Evolutionary conservation across 2,888 invertebrate genomes (phyloP), one percentile per base, ranked within the genome.

Genomic region (Octonoba sinensis): DNA sequence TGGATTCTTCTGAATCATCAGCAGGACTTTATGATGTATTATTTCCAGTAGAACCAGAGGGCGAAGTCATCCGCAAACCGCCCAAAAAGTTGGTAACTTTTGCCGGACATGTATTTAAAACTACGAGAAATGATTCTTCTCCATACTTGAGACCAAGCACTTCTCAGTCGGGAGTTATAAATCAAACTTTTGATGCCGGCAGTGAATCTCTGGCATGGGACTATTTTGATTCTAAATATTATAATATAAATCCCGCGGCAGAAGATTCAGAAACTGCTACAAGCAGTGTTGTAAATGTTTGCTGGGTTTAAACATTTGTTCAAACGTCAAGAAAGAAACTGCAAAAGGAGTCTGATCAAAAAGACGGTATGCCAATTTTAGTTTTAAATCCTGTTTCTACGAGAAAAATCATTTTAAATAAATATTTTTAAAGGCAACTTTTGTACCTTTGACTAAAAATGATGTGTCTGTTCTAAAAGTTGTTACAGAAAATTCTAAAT

Each of bases 191-290:
- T 12, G 62, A 69, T 12, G 16, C 57, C 15, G 69, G 18, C 4
- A 70, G 64, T 18, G 51, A 49, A 12, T 72, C 72, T 8, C 16
- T 79, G 57, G 72, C 72, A 8, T 79, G 78, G 72, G 78, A 79
- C 59, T 79, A 79, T 24, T 66, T 60, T 18, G 66, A 79, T 44
- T 18, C 75, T 12, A 75, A 24, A 22, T 46, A 47, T 24, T 65
- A 54, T 24, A 22, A 57, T 4, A 15, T 44, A 11, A 27, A 20
- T 0, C 16, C 22, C 15, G 22, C n/a, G 20, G 59, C 78, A 12
- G 69, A 56, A 47, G 57, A 22, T 24, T 49, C 71, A 8, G 71
- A 71, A 22, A 27, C 3, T 51, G 66, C 64, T 2, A 54, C 15
- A n/a, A 56, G 27, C 64, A 54, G 56, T n/a, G 24, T 62, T 18